Base-by-base conservation (phyloP, 2,113 vertebrate species). In the Coptodon rendalli region DNA sequence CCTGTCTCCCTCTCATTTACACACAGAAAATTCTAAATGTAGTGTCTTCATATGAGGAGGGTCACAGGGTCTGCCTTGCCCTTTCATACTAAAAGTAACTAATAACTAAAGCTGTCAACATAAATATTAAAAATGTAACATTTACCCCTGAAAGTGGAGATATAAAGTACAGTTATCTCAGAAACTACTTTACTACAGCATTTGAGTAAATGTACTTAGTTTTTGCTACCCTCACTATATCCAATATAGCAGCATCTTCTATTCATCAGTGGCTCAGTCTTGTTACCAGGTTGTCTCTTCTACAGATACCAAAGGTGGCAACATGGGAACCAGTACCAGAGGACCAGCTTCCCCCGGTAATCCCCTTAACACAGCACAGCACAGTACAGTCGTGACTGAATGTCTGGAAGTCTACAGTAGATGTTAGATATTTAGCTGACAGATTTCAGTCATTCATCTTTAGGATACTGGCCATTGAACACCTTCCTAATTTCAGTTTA, bases 261-360 rank as follows among this genome's bases (percentile, higher is more conserved):
- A 34, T 50, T 50, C 4, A 78, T 31, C 8, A 9, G 14, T 50
- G 71, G 17, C 43, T 50, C 43, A 31, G 6, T 50, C 27, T n/a
- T 48, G 17, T 53, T 34, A 29, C 45, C 11, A 52, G 50, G 1
- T 12, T 29, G n/a, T 86, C 13, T 87, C 8, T 45, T 71, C 27
- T 68, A 6, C 40, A 97, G 97, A 94, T 97, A 7, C 96, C 96
- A 19, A 24, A 85, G 54, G 86, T 13, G 45, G 81, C 97, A 56
- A 95, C 96, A 38, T 97, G 96, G 96, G 88, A 96, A 29, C 88
- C 91, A 17, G 85, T 95, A 56, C 11, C 66, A 80, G 95, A 96
- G 4, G 89, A 84, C 10, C 94, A 93, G n/a, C 95, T 96, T 68
- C 95, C 96, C 4, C 88, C 78, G 90, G 97, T 97, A 95, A 85